These are phyloP conservation scores for Nephotettix cincticeps DNA, from an alignment of 1,140 invertebrate genomes.

Conservation along the genomic window DNA sequence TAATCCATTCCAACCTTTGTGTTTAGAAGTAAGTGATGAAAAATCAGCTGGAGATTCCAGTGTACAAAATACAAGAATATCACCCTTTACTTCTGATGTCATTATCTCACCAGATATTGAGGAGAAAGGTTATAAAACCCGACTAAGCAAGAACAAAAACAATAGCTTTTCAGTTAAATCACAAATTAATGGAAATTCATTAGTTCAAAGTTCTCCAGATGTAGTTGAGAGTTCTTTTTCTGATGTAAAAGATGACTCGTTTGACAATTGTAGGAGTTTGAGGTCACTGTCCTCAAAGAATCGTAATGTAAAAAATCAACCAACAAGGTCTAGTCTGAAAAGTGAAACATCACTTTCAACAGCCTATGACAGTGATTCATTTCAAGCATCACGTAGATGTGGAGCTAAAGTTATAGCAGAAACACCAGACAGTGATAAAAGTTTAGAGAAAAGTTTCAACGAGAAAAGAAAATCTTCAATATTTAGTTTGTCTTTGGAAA, in stretches of 20 bases:
- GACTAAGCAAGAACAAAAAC: neutral
- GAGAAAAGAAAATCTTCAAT: neutral
- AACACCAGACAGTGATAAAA: constrained; percentile 8
- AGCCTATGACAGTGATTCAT: constrained; percentile 4
- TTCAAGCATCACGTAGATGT: neutral
- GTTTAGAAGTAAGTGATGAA: too few species aligned
- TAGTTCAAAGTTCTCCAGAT: neutral
- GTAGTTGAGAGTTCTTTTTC: neutral
- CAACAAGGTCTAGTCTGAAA: neutral
- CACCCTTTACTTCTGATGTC: too few species aligned
- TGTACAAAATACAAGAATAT: too few species aligned
- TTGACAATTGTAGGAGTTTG: neutral
- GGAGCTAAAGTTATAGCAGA: neutral
- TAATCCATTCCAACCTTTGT: neutral
- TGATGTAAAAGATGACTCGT: neutral
- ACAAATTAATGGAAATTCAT: neutral
- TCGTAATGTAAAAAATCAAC: neutral
- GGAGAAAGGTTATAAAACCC: too few species aligned
- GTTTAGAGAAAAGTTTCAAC: neutral
- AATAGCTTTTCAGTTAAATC: neutral
- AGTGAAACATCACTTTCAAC: neutral
- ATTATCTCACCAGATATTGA: too few species aligned
- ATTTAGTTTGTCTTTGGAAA: neutral
- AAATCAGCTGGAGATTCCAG: too few species aligned
- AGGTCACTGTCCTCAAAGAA: neutral